Conservation (phyloP, 2,888 invertebrate species). For the Prosapia bicincta region DNA sequence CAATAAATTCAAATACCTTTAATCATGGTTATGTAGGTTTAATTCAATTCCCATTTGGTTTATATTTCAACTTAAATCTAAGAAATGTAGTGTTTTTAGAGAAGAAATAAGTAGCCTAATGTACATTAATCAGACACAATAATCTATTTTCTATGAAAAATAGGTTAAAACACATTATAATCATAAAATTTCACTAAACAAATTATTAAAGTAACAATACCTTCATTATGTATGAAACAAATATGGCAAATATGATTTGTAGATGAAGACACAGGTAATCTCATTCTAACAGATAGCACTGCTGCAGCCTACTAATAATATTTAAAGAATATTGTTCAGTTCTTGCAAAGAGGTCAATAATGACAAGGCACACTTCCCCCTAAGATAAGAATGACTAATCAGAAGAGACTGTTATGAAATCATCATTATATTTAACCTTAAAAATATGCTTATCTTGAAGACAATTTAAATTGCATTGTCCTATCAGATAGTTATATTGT, state of each 20-base stretch:
- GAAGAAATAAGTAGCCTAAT: too few relatives aligned
- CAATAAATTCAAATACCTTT: too few relatives aligned
- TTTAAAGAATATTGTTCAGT: neutral
- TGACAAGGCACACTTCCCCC: neutral
- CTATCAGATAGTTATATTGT: neutral
- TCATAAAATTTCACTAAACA: too few relatives aligned
- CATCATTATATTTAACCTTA: neutral
- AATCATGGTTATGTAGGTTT: too few relatives aligned
- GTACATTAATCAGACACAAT: too few relatives aligned
- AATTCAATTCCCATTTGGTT: too few relatives aligned
- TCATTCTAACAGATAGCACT: neutral
- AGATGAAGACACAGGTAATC: neutral
- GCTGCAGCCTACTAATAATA: neutral
- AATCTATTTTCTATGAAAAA: too few relatives aligned
- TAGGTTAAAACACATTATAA: too few relatives aligned
- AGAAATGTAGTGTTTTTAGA: too few relatives aligned
- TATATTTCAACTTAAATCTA: too few relatives aligned
- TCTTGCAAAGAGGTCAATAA: neutral
- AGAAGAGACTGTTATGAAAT: neutral
- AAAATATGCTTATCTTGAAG: neutral
- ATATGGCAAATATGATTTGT: neutral
- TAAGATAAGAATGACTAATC: neutral
- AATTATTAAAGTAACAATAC: too few relatives aligned
- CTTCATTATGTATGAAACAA: neutral
- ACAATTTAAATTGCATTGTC: neutral